Conservation (phyloP, 2,113 vertebrate species). For the Theristicus caerulescens region DNA sequence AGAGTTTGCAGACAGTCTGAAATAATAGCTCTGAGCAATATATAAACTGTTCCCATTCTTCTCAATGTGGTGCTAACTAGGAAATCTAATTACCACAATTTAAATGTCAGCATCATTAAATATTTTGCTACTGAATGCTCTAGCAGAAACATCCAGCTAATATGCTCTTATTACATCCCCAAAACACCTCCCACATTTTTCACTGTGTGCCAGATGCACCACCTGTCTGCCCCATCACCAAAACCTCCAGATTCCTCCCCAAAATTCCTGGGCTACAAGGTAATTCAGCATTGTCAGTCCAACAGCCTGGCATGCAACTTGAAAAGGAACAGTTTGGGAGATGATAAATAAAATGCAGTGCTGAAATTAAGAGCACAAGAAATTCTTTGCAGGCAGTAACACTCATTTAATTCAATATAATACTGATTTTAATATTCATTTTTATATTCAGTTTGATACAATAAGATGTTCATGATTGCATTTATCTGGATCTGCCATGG, state of each 20-base stretch:
- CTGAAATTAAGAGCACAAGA: not conserved
- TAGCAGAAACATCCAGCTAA: conserved; percentile 30
- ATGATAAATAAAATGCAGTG: not conserved
- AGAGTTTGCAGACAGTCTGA: conserved; percentile 57
- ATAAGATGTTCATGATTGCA: not conserved
- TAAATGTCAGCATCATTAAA: conserved; percentile 54
- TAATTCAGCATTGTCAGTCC: not conserved
- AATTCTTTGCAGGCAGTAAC: not conserved
- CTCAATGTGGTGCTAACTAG: conserved; percentile 39
- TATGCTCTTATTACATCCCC: not conserved
- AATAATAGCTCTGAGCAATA: conserved; percentile 41
- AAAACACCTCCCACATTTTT: conserved; percentile 1
- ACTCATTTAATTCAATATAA: not conserved
- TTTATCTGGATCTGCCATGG: not conserved
- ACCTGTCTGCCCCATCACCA: not conserved
- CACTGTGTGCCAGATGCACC: not conserved
- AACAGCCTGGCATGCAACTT: not conserved
- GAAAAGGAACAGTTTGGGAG: not conserved
- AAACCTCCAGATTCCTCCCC: not conserved
- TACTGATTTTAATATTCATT: not conserved
- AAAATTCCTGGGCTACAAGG: not conserved
- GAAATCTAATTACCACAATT: conserved; percentile 47
- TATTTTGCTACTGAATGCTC: conserved; percentile 45
- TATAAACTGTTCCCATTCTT: conserved; percentile 42
- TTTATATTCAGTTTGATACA: not conserved